Evolutionary conservation across 2,797 vertebrate species (phyloP), one percentile per base, ranked within the genome.

Genomic region (Amblyraja radiata): DNA sequence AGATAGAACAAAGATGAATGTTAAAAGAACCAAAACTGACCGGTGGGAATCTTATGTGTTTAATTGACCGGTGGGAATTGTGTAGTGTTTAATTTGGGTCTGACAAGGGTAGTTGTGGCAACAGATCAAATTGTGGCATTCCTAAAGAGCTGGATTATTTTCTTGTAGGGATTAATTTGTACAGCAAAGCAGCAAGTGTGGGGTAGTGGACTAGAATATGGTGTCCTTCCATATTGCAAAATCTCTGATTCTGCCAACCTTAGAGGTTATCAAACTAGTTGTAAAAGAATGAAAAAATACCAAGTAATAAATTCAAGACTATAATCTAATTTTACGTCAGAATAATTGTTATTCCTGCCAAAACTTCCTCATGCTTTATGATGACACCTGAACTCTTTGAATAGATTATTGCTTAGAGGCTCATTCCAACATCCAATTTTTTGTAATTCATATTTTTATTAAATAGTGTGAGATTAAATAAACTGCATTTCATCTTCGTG

Each of bases 361-460:
- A 36, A 68, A 68, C 86, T 36, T 90, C 28, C n/a, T 86, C 78
- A 39, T 58, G 83, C 28, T 36, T 65, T 90, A 71, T 68, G n/a
- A 90, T 90, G 86, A 90, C 61, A n/a, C 32, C 23, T 65, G 86
- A 68, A 90, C 86, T 90, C 86, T 32, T 65, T 90, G 86, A 90
- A 90, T 90, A 90, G 63, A 90, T 71, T 86, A 68, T 21, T 68
- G 21, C 63, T 61, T 36, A 68, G 63, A 68, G 65, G 32, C n/a
- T 65, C 63, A 65, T 68, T 36, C 86, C 86, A 68, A n/a, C 11
- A 68, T 68, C 36, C 32, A 68, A 90, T 90, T 90, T 90, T 68
- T 86, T n/a, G 7, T 32, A 71, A 65, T 68, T 88, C 16, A 25
- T 25, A 16, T 88, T 88, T 90, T 21, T 74, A 68, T 58, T 18